Evolutionary conservation across 2,113 vertebrate genomes (phyloP).

Genomic region (Triplophysa tibetana): DNA sequence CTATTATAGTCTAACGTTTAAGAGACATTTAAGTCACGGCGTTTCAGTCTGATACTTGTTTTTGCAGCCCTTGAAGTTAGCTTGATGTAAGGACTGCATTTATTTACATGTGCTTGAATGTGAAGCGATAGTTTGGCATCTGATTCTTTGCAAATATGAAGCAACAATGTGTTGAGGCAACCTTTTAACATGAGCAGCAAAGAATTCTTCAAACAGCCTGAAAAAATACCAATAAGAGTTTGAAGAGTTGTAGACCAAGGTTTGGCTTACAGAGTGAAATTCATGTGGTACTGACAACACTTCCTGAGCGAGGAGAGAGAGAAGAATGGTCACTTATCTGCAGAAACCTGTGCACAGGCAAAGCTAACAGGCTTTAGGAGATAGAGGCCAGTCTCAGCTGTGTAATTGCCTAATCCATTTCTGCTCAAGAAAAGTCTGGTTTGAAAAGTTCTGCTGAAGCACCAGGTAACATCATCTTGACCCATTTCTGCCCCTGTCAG

Average conservation of each 20-base stretch:
- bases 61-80: no score
- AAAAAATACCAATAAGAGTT: background rate
- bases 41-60: no score
- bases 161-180: background rate
- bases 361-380: conserved; percentile 39
- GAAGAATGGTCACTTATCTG: conserved; percentile 44
- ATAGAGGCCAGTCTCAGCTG: conserved; percentile 16
- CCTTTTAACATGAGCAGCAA: background rate
- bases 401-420: conserved; percentile 43
- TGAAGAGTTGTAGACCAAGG: background rate
- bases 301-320: conserved; percentile 8
- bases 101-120: no score
- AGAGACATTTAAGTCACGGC: no score
- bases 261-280: background rate
- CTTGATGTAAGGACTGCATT: no score
- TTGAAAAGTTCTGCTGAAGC: conserved; percentile 38
- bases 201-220: background rate
- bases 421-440: conserved; percentile 31
- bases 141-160: background rate
- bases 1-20: no score
- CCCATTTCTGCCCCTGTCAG: conserved; percentile 26
- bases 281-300: background rate
- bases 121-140: no score
- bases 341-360: conserved; percentile 39
- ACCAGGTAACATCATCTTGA: conserved; percentile 28